phyloP scores from a whole-genome alignment of 2,113 vertebrate species.

The Petromus typicus region DNA sequence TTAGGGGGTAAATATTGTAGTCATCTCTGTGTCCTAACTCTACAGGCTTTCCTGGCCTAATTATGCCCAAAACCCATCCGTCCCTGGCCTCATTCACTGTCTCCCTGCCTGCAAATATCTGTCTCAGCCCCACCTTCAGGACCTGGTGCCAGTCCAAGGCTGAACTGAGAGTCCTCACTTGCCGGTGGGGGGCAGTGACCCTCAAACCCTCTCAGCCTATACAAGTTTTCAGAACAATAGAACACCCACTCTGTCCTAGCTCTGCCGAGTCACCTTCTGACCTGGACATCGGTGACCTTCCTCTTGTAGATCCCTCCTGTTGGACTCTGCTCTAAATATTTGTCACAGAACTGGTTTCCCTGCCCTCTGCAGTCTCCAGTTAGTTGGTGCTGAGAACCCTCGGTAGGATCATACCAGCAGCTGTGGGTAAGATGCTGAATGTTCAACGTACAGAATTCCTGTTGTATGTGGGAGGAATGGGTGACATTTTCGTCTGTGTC shows the following conservation, averaged over 20 bases:
- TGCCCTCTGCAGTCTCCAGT: background rate
- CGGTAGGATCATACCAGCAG: background rate
- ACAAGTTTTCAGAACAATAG: background rate
- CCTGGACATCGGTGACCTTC: background rate
- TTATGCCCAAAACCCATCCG: background rate
- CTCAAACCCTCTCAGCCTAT: background rate
- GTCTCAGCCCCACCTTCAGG: background rate
- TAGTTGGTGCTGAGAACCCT: background rate
- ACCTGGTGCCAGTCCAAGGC: background rate
- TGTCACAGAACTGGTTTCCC: background rate
- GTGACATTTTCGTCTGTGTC: background rate
- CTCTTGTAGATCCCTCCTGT: background rate
- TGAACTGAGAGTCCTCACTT: background rate
- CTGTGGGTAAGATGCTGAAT: background rate
- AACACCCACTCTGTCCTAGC: background rate
- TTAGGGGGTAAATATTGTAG: background rate
- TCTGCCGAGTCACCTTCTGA: background rate
- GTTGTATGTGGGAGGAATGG: background rate
- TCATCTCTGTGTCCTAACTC: background rate
- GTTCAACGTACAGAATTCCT: background rate
- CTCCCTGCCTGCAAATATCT: background rate
- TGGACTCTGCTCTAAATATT: background rate
- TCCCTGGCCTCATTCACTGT: background rate
- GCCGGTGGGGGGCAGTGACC: background rate
- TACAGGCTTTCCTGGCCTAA: background rate